Percentiles rank a stretch among this genome's conserved stretches.
phyloP scores from a whole-genome alignment of 2,797 vertebrate species.

The Alcedo quadribrachys region DNA sequence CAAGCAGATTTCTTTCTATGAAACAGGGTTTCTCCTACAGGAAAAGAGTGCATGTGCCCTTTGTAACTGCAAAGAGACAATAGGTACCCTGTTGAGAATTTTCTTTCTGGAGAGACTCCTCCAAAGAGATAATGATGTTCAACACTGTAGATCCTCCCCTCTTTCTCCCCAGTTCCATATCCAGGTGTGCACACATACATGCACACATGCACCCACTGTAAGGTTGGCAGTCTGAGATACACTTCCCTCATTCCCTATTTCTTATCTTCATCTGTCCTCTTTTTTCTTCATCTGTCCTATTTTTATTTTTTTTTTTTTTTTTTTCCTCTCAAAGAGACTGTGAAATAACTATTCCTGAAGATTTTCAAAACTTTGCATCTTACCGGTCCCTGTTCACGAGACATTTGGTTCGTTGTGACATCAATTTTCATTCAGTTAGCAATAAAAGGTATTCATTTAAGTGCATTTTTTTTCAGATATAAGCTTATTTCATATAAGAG shows the following conservation, averaged over 20 bases:
- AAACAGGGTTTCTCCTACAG: not conserved
- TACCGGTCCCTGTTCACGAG: not conserved
- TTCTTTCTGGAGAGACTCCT: not conserved
- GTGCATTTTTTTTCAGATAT: not conserved
- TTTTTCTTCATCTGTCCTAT: not conserved
- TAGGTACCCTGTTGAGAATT: not conserved
- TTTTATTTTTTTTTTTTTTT: not conserved
- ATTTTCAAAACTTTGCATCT: not conserved
- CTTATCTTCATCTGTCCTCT: not conserved
- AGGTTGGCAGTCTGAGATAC: not conserved
- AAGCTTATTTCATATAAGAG: not conserved
- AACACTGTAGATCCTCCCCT: not conserved
- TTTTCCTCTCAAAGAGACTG: not conserved
- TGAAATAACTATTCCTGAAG: not conserved
- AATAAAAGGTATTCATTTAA: not conserved
- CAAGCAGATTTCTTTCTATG: not conserved
- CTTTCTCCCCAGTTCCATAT: not conserved
- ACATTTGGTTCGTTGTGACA: not conserved
- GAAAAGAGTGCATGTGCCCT: not conserved
- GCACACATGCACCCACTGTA: not conserved
- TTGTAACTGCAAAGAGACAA: not conserved
- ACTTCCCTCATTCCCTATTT: not conserved
- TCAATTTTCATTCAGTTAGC: not conserved
- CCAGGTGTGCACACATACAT: rapidly evolving
- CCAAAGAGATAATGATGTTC: rapidly evolving